Percentiles rank a stretch among this genome's conserved stretches.
Conservation (phyloP, 2,888 invertebrate genomes). For the Neoascia interrupta region DNA sequence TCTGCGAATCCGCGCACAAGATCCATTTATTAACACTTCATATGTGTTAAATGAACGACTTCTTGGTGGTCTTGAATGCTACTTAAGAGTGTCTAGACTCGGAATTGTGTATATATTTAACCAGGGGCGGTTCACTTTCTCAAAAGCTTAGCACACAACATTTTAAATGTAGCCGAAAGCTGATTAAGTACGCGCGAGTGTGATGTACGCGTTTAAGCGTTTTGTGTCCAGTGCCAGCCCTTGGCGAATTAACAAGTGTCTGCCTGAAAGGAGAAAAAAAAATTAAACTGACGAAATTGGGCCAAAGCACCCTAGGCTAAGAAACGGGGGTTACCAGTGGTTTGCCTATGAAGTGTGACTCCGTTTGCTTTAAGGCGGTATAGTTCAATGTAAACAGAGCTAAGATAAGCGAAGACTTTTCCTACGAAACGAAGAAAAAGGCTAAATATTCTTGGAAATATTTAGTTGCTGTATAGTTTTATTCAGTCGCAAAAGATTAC, state of each 20-base stretch:
- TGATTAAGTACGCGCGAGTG: not conserved
- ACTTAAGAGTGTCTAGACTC: conserved; percentile 22
- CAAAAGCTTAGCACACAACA: conserved; percentile 8
- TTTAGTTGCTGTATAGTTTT: too few relatives aligned
- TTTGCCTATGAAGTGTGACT: too few relatives aligned
- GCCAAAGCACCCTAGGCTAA: conserved; percentile 9
- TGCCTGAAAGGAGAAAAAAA: not conserved
- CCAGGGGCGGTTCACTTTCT: conserved; percentile 34
- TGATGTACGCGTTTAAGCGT: too few relatives aligned
- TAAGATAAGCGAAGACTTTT: too few relatives aligned
- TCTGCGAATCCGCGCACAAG: conserved; percentile 8
- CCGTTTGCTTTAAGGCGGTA: too few relatives aligned
- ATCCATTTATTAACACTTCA: conserved; percentile 37
- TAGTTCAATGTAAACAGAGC: too few relatives aligned
- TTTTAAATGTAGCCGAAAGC: not conserved
- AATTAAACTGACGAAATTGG: conserved; percentile 7
- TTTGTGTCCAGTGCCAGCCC: conserved; percentile 15
- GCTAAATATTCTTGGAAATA: too few relatives aligned
- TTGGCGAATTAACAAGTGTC: conserved; percentile 24
- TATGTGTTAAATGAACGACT: conserved; percentile 24
- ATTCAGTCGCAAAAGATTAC: too few relatives aligned
- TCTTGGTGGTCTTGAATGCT: conserved; percentile 27
- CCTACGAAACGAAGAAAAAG: too few relatives aligned
- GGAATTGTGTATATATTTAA: not conserved
- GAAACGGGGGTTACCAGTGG: not conserved